Percentiles rank a stretch among this genome's conserved stretches.
Evolutionary conservation across 2,888 invertebrate species (phyloP).

Genomic region (Sericinus montela): DNA sequence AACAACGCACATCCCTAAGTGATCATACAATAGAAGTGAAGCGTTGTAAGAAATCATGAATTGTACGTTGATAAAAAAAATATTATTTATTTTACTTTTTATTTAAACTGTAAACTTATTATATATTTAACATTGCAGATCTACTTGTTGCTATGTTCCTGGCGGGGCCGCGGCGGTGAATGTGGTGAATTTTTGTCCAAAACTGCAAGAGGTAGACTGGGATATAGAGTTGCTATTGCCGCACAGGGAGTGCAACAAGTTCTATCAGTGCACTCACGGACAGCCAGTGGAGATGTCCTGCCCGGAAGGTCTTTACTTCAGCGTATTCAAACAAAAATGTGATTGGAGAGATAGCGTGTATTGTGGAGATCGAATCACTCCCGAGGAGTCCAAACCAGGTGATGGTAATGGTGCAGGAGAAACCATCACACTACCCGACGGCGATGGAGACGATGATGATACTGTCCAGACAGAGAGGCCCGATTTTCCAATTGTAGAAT

Average conservation of each 20-base stretch:
- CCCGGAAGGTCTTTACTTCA: constrained; percentile 77
- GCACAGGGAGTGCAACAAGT: constrained; percentile 79
- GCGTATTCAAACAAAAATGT: constrained; percentile 72
- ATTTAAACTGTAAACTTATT: no score
- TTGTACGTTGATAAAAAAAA: not conserved
- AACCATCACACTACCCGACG: not conserved
- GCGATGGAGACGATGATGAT: not conserved
- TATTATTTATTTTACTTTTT: no score
- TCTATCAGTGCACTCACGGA: constrained; percentile 83
- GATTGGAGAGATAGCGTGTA: constrained; percentile 82
- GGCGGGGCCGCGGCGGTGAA: no score
- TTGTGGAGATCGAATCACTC: constrained; percentile 64
- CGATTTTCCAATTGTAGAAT: constrained; percentile 23
- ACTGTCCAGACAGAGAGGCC: not conserved
- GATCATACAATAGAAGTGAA: not conserved
- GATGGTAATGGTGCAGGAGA: not conserved
- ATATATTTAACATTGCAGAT: no score
- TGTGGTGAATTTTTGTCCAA: no score
- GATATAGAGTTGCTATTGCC: constrained; percentile 72
- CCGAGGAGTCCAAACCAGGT: constrained; percentile 18
- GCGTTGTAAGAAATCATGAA: not conserved
- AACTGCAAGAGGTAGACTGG: constrained; percentile 44
- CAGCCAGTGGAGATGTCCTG: constrained; percentile 78
- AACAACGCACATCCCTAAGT: not conserved
- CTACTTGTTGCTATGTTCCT: no score